Conservation (phyloP, 2,888 invertebrate genomes). For the Microchrysa polita region DNA sequence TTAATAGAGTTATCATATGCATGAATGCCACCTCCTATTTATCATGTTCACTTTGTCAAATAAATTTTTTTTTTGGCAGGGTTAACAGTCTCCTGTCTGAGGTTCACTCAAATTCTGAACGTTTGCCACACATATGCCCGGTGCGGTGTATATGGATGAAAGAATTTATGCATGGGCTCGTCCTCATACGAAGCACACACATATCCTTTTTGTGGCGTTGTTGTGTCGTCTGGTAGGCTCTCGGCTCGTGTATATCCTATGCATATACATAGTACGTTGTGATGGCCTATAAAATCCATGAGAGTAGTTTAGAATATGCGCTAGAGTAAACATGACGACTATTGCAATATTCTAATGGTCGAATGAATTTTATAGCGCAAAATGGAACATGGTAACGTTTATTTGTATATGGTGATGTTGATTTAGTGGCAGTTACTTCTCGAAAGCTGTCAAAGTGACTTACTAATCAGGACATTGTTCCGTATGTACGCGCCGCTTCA, state of each 20-base stretch:
- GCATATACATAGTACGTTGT: neutral
- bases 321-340: neutral
- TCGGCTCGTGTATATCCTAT: no score
- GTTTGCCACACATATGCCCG: neutral
- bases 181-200: no score
- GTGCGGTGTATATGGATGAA: neutral
- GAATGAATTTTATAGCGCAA: conserved; percentile 34
- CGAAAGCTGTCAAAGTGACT: conserved; percentile 28
- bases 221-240: no score
- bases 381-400: conserved; percentile 14
- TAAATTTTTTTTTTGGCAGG: conserved; percentile 40
- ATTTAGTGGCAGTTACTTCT: conserved; percentile 27
- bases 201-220: neutral
- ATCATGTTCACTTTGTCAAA: conserved; percentile 48
- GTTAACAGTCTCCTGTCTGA: conserved; percentile 27
- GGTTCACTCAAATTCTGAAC: neutral
- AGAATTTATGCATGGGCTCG: no score
- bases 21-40: conserved; percentile 37
- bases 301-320: neutral
- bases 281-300: neutral
- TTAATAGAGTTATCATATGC: conserved; percentile 47
- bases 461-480: conserved; percentile 17
- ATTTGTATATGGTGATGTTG: conserved; percentile 9
- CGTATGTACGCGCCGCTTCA: neutral
- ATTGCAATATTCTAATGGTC: conserved; percentile 30